Evolutionary conservation across 2,888 invertebrate species (phyloP), one percentile per base, ranked within the genome.

Genomic region (Chelonus formosanus): DNA sequence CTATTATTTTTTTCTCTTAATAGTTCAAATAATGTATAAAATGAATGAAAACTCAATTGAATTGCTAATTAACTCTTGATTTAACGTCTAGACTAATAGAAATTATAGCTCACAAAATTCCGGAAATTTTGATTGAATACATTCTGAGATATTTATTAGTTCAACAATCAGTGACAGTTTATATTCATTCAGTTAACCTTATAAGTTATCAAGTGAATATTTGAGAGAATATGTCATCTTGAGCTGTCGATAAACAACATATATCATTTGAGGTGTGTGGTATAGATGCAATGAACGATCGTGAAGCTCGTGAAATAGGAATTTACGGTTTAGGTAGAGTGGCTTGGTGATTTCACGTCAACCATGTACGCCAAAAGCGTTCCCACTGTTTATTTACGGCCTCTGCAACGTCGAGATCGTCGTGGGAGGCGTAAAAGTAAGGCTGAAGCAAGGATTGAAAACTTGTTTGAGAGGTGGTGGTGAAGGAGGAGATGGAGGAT

Each of bases 401-500:
- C 66, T 53, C 70, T 71, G 71, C 71, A 71, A 73, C 65, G 73
- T 69, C 70, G 71, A 65, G 67, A 58, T 71, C 67, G 75, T 75
- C 77, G 68, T 68, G 77, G 78, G 77, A 77, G 72, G 71, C 73
- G 73, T 76, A 78, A 79, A 71, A 76, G 69, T 67, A 44, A 75
- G 71, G 65, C 61, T 60, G 63, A 48, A 71, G 69, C 35, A 70
- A 75, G 77, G 76, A 78, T 80, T 79, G 78, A 78, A 78, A 78
- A 76, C 72, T 75, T 65, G 72, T n/a, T 44, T 20, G 36, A 31
- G 20, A 20, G 20, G 20, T 20, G 20, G 20, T 20, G 35, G 55
- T 36, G 48, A 4, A 44, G 8, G 35, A 20, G 4, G n/a, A 10
- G n/a, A 45, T 6, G 43, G 10, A 32, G 45, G 45, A 3, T 8